These are phyloP conservation scores for Muschampia plurimacula DNA, from an alignment of 2,888 invertebrate species.

Conservation along the genomic window DNA sequence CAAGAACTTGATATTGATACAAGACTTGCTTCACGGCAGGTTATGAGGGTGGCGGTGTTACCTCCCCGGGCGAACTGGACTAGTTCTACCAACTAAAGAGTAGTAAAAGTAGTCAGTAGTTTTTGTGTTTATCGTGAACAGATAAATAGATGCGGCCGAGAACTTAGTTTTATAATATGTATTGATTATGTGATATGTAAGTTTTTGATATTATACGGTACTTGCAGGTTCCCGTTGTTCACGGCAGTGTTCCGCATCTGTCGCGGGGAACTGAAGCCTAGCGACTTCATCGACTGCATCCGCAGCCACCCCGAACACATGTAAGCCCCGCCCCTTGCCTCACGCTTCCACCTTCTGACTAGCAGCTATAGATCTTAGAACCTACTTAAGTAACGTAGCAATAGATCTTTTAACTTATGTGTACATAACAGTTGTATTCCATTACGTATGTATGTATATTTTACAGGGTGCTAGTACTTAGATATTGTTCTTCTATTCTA, in stretches of 20 bases:
- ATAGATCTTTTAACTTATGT: constrained; percentile 60
- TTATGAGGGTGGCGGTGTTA: no score
- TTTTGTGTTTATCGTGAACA: no score
- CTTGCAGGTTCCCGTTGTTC: constrained; percentile 96
- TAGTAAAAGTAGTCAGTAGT: no score
- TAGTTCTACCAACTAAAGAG: no score
- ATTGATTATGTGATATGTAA: no score
- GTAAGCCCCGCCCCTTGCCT: constrained; percentile 87
- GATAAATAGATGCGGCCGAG: no score
- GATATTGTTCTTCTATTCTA: constrained; percentile 54
- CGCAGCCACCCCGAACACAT: constrained; percentile 98
- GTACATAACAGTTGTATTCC: constrained; percentile 60
- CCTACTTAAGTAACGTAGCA: constrained; percentile 54
- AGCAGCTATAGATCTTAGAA: constrained; percentile 47
- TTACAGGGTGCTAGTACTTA: constrained; percentile 80
- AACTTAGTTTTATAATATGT: no score
- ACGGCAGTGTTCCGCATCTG: constrained; percentile 98
- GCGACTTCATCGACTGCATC: constrained; percentile 95
- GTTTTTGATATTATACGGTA: no score
- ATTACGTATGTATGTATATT: constrained; percentile 59
- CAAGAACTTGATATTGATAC: no score
- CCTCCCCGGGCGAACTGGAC: no score
- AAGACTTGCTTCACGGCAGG: no score
- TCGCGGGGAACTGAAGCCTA: constrained; percentile 91
- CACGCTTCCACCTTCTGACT: constrained; percentile 44